Evolutionary conservation across 2,888 invertebrate genomes (phyloP).

Genomic region (Labia minor): DNA sequence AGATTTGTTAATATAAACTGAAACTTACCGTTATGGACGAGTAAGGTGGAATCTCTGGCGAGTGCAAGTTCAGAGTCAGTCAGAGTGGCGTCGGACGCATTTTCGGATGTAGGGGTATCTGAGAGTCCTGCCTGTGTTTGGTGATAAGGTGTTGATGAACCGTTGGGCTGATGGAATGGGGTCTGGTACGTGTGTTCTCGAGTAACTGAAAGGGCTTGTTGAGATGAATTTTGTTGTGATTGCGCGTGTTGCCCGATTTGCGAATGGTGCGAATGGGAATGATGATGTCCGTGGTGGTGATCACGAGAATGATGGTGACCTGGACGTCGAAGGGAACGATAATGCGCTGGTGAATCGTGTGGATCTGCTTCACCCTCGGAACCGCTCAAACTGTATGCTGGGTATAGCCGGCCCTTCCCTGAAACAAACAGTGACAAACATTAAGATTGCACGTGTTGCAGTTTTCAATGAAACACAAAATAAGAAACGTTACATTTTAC

Average conservation of each 20-base stretch:
- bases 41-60: constrained; percentile 67
- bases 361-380: constrained; percentile 57
- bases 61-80: constrained; percentile 74
- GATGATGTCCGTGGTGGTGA: constrained; percentile 24
- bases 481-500: no score
- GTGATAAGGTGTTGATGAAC: constrained; percentile 34
- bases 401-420: constrained; percentile 74
- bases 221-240: not conserved
- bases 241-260: constrained; percentile 16
- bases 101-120: constrained; percentile 72
- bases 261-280: constrained; percentile 23
- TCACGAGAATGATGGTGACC: constrained; percentile 33
- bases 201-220: not conserved
- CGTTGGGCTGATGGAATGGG: constrained; percentile 39
- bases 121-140: constrained; percentile 43
- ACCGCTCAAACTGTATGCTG: constrained; percentile 66
- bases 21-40: constrained; percentile 70
- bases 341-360: constrained; percentile 34
- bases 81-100: constrained; percentile 74
- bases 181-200: constrained; percentile 42
- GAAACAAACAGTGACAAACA: constrained; percentile 33
- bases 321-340: constrained; percentile 35
- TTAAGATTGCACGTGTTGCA: no score
- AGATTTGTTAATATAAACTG: no score
- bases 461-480: no score